Conservation (phyloP, 2,888 invertebrate species). For the Drosophila quinaria region DNA sequence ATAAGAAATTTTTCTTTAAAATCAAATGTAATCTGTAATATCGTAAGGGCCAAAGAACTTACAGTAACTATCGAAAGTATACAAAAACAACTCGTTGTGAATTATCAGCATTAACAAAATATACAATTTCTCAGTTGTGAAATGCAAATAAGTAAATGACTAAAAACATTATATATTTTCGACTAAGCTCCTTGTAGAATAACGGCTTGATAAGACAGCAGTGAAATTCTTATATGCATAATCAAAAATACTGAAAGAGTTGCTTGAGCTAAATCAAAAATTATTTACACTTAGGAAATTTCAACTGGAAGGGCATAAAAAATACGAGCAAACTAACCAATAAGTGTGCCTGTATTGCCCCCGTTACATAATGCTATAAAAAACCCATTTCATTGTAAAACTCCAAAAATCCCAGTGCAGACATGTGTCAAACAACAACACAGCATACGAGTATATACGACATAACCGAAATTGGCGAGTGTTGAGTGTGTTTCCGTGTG, state of each 20-base stretch:
- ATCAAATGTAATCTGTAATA: too few species aligned
- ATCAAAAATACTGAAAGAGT: background rate
- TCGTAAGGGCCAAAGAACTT: too few species aligned
- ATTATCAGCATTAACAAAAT: too few species aligned
- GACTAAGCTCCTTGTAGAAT: too few species aligned
- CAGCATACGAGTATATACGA: conserved; percentile 36
- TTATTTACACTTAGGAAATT: background rate
- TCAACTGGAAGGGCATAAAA: conserved; percentile 2
- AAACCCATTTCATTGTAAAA: conserved; percentile 19
- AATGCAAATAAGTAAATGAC: too few species aligned
- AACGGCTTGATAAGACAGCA: too few species aligned
- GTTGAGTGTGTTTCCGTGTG: conserved; percentile 8
- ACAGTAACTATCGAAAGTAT: too few species aligned
- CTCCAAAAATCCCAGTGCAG: conserved; percentile 30
- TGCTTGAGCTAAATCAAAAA: background rate
- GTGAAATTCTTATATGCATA: background rate
- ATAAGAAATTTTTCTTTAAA: too few species aligned
- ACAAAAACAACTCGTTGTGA: too few species aligned
- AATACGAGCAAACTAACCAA: conserved; percentile 13
- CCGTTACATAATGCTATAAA: conserved; percentile 24
- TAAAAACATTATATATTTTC: too few species aligned
- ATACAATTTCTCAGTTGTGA: too few species aligned
- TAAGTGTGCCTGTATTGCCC: conserved; percentile 34
- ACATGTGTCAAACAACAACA: conserved; percentile 37
- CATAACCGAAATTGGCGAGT: conserved; percentile 38